Conservation (phyloP, 1,140 invertebrate genomes). For the Heliconius nattereri region DNA sequence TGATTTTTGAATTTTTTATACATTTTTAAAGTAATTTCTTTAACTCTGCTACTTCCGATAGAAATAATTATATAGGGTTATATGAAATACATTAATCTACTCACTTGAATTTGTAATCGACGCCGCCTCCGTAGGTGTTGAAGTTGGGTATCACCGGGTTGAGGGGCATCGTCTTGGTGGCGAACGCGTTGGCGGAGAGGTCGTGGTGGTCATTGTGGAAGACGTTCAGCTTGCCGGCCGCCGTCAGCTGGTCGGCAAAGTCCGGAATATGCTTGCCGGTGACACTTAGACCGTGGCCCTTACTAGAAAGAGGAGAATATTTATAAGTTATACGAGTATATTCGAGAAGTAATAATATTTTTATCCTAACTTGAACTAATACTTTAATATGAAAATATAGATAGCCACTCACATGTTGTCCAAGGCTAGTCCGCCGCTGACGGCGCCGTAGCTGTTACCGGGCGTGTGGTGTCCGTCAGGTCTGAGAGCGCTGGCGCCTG, state of each 20-base stretch:
- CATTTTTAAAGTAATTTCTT: background rate
- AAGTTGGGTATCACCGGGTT: conserved; percentile 51
- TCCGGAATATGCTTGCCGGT: conserved; percentile 47
- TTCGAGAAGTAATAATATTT: background rate
- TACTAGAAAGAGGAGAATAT: conserved; percentile 34
- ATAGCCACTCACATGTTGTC: conserved; percentile 53
- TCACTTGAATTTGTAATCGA: conserved; percentile 58
- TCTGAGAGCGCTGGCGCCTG: conserved; percentile 31
- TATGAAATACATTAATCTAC: conserved; percentile 22
- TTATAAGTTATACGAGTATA: background rate
- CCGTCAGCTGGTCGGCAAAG: conserved; percentile 51
- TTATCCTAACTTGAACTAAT: too few species aligned
- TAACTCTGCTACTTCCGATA: too few species aligned
- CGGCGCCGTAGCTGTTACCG: conserved; percentile 29
- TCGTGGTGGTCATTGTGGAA: conserved; percentile 58
- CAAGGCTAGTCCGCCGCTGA: conserved; percentile 46
- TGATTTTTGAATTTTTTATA: background rate
- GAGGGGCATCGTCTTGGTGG: conserved; percentile 50
- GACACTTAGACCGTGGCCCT: conserved; percentile 47
- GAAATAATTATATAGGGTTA: too few species aligned
- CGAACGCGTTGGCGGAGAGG: conserved; percentile 52
- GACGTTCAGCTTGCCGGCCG: conserved; percentile 50
- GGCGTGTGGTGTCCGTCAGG: conserved; percentile 26
- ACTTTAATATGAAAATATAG: background rate
- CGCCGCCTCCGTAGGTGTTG: conserved; percentile 53